Conservation (phyloP, 2,113 vertebrate genomes). For the Psittacus erithacus region DNA sequence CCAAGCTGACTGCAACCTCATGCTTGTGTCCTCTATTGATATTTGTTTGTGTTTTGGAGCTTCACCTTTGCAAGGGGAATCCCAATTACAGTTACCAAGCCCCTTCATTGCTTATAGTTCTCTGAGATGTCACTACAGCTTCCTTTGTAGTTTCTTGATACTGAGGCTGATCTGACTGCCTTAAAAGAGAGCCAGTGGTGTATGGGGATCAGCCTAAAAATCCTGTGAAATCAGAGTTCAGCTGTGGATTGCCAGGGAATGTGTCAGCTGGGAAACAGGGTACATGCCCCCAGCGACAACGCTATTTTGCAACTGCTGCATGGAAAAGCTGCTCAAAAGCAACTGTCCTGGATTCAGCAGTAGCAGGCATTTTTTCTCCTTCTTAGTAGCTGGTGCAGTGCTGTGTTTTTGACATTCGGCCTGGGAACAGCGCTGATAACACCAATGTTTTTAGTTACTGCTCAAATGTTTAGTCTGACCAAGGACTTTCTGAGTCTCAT, state of each 20-base stretch:
- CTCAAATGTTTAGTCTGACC: no score
- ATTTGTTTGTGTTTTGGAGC: neutral
- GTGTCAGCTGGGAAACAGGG: neutral
- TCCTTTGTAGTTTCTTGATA: neutral
- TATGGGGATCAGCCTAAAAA: neutral
- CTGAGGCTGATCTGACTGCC: neutral
- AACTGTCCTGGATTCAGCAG: no score
- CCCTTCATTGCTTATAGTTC: neutral
- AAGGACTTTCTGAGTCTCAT: no score
- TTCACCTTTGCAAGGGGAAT: neutral
- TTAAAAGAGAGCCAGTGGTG: neutral
- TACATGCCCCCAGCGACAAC: neutral
- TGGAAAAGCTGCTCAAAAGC: neutral
- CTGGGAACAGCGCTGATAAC: no score
- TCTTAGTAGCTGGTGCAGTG: no score
- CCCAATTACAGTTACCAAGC: neutral
- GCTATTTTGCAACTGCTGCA: neutral
- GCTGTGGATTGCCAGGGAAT: neutral
- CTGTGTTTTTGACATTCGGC: no score
- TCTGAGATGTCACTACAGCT: neutral
- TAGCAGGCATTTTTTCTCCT: no score
- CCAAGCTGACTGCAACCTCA: neutral
- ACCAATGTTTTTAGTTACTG: no score
- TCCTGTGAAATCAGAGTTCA: neutral
- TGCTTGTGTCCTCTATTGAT: neutral